Conservation (phyloP, 2,888 invertebrate genomes). For the Drosophila dives region DNA sequence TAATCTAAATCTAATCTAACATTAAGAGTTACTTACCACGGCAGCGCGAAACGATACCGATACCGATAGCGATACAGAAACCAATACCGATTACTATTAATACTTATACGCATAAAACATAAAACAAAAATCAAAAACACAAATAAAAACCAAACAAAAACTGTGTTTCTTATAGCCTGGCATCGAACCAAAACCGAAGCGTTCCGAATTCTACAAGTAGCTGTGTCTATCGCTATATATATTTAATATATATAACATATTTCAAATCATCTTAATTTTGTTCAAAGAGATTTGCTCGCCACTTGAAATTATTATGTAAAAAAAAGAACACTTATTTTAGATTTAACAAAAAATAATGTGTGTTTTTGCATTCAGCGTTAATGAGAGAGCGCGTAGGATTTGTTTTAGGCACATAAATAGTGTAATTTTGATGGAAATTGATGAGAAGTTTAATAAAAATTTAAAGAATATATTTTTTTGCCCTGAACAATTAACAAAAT, state of each 20-base stretch:
- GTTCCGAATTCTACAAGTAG: slow-evolving; percentile 24
- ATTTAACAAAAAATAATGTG: slow-evolving; percentile 49
- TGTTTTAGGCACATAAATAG: slow-evolving; percentile 76
- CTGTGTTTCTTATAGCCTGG: slow-evolving; percentile 49
- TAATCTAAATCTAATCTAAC: slow-evolving; percentile 73
- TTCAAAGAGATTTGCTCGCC: slow-evolving; percentile 50
- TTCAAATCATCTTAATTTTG: slow-evolving; percentile 51
- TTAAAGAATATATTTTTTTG: slow-evolving; percentile 53
- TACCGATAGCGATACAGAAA: slow-evolving; percentile 37
- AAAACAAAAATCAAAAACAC: slow-evolving; percentile 32
- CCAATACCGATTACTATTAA: slow-evolving; percentile 59
- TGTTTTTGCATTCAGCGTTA: slow-evolving; percentile 57
- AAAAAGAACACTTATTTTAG: slow-evolving; percentile 58
- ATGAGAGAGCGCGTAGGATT: slow-evolving; percentile 49
- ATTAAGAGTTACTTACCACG: slow-evolving; percentile 74
- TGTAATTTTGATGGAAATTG: slow-evolving; percentile 63
- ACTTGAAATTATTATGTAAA: slow-evolving; percentile 74
- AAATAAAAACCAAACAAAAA: slow-evolving; percentile 49
- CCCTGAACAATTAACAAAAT: background rate
- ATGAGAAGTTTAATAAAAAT: slow-evolving; percentile 73
- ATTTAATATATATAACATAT: slow-evolving; percentile 22
- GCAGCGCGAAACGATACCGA: slow-evolving; percentile 62
- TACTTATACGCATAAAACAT: slow-evolving; percentile 51
- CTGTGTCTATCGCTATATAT: slow-evolving; percentile 35
- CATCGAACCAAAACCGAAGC: slow-evolving; percentile 1